Conservation (phyloP, 2,888 invertebrate species). For the Hymenopus coronatus region DNA sequence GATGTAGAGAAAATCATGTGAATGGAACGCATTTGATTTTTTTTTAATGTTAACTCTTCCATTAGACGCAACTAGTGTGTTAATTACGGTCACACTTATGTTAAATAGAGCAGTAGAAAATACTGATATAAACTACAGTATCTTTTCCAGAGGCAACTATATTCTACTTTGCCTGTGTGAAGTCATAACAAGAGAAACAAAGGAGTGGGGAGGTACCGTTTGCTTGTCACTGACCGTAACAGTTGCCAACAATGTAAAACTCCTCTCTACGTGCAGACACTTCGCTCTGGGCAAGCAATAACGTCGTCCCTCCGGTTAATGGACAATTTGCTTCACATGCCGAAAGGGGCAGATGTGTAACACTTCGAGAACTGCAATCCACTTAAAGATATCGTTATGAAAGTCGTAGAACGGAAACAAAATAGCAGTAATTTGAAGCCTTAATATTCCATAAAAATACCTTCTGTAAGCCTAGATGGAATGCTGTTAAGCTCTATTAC, state of each 20-base stretch:
- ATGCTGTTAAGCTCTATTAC: too few species aligned
- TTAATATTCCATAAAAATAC: neutral
- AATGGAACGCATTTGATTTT: too few species aligned
- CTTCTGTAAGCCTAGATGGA: neutral
- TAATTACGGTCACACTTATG: neutral
- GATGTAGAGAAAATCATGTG: too few species aligned
- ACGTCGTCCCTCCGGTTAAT: neutral
- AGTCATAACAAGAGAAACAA: neutral
- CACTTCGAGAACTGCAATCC: neutral
- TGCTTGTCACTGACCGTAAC: neutral
- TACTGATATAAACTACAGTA: neutral
- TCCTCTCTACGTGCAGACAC: neutral
- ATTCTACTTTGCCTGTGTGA: neutral
- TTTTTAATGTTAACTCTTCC: too few species aligned
- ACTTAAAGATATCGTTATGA: neutral
- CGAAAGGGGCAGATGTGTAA: neutral
- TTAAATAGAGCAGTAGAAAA: neutral
- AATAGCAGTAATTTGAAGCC: neutral
- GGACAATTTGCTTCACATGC: neutral
- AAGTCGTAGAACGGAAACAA: neutral
- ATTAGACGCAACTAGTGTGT: too few species aligned
- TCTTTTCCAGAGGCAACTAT: neutral
- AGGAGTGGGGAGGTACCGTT: neutral
- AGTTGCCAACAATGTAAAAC: neutral
- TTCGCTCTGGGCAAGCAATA: neutral